Base-by-base conservation (phyloP, 2,113 vertebrate species). In the Tor tambroides region DNA sequence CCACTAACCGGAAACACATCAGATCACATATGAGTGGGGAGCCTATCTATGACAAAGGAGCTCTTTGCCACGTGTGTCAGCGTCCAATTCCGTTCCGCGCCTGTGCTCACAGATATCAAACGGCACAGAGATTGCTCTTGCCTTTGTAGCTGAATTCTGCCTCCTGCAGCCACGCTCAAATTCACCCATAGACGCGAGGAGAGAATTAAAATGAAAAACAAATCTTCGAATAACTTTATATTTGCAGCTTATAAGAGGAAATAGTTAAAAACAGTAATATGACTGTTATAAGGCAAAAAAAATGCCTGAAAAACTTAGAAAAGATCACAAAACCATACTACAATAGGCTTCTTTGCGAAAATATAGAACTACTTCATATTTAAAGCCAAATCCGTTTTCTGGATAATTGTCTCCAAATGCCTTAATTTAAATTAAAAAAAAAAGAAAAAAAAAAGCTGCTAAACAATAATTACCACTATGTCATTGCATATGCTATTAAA, bases 1-100 rank as follows among this genome's bases (percentile, higher is more conserved):
- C 84, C 74, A 90, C 88, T 91, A 89, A 93, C 94, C 94, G 94
- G 94, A 96, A 95, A 94, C 94, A 94, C 95, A 94, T 95, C 94
- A 96, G 92, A 91, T 90, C 85, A 90, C 87, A 91, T 91, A 94
- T 93, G 94, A 94, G 94, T 91, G 92, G 89, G 85, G 89, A 92
- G 88, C 96, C 97, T 96, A 97, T 97, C 90, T 92, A 59, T 32
- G 85, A 41, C 85, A 86, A 41, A 91, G 87, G 91, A 91, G 92
- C 89, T 92, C 93, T 92, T 91, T 93, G 94, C 95, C 94, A 91
- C 87, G 90, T 93, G 87, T 89, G 90, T 91, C 91, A 92, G 87
- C 77, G 89, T 86, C 96, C 96, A 97, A 97, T 96, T 88, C 92
- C 90, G 87, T 90, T 88, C 84, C 54, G 54, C 32, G 49, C 32